Evolutionary conservation across 2,888 invertebrate genomes (phyloP), one percentile per base, ranked within the genome.

Genomic region (Drosophila mulleri): DNA sequence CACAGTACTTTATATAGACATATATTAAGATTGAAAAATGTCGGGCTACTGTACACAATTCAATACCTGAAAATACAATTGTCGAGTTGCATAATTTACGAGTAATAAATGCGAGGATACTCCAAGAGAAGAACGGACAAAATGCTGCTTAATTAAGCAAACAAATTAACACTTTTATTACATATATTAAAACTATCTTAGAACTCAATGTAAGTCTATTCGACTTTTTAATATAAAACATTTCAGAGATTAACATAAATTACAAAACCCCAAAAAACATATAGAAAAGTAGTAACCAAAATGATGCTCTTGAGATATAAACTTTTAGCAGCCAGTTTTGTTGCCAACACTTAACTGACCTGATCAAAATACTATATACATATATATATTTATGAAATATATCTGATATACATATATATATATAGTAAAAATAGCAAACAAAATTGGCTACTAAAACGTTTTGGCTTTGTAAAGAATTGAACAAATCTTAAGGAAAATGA

Each of bases 71-170:
- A 50, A 23, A 53, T n/a, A 67, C 59, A 57, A 66, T 72, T 80
- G 62, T 65, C 66, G 79, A 85, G 84, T 88, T 89, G 84, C 84
- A 88, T 84, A 84, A 85, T 85, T 83, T 62, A 52, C 58, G 63
- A 62, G 59, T 72, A 58, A 59, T 6, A 56, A 42, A 39, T 37
- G 59, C 26, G 58, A 45, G 12, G 39, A 45, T 54, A 60, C 14
- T 26, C 41, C 16, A 37, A 23, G 7, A 2, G 39, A n/a, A 41
- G n/a, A 41, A 41, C 41, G 20, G 41, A 29, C 23, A 41, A n/a
- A 16, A 29, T 16, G 6, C 18, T 12, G 26, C 16, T 18, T 37
- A 72, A 39, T 45, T 23, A 41, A 50, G 16, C 65, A 5, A 48
- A 39, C 41, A 39, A 41, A 44, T 23, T 14, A 23, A 47, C 18